Evolutionary conservation across 2,797 vertebrate species (phyloP).

Genomic region (Leptodactylus fallax): DNA sequence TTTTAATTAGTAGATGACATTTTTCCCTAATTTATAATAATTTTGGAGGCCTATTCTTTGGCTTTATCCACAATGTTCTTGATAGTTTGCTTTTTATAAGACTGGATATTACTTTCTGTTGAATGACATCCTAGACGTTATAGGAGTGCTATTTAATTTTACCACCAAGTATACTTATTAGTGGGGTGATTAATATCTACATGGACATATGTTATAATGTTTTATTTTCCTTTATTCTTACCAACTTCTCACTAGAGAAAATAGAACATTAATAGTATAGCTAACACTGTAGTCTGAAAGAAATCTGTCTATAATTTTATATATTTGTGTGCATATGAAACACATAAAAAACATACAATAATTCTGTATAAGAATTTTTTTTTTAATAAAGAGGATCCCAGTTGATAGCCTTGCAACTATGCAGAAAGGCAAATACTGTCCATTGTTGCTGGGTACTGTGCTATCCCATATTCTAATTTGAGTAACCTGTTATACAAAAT

Average conservation of each 20-base stretch:
- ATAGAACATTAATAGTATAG: no score
- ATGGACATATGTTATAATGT: background rate
- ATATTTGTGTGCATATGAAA: background rate
- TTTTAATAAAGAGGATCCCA: no score
- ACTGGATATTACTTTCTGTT: background rate
- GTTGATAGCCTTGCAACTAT: background rate
- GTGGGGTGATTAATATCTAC: background rate
- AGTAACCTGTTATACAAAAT: no score
- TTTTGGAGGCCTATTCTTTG: background rate
- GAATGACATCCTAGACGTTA: slow-evolving; percentile 17
- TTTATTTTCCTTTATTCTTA: no score
- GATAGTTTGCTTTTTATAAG: background rate
- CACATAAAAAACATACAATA: background rate
- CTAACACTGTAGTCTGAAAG: background rate
- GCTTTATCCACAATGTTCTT: background rate
- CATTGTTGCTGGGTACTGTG: no score
- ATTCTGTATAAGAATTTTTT: no score
- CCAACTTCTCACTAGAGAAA: no score
- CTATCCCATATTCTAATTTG: no score
- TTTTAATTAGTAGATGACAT: background rate
- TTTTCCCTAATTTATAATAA: background rate
- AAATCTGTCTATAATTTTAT: background rate
- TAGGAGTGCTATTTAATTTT: background rate
- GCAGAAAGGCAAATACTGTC: no score
- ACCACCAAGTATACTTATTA: background rate